Evolutionary conservation across 1,140 invertebrate genomes (phyloP).

Genomic region (Bombus pascuorum): DNA sequence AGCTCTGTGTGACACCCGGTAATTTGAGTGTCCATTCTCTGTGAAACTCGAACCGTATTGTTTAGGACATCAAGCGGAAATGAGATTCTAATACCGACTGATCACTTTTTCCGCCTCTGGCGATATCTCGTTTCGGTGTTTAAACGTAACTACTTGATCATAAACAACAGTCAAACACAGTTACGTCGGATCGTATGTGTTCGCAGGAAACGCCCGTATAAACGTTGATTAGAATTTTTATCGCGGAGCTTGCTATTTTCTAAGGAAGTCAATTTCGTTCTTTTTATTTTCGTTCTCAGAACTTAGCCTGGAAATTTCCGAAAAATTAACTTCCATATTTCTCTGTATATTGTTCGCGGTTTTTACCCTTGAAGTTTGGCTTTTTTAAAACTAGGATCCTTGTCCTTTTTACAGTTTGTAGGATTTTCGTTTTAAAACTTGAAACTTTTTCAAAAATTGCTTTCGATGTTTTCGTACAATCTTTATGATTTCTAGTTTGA

Average conservation of each 20-base stretch:
- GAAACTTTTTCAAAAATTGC: too few species aligned
- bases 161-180: too few species aligned
- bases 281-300: neutral
- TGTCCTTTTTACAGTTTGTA: too few species aligned
- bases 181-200: too few species aligned
- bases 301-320: neutral
- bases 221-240: neutral
- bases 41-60: slow-evolving; percentile 15
- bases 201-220: too few species aligned
- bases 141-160: too few species aligned
- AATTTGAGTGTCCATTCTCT: slow-evolving; percentile 31
- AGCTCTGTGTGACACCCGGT: neutral
- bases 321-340: neutral
- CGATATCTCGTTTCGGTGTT: neutral
- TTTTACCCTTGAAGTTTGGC: too few species aligned
- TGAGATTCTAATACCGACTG: slow-evolving; percentile 16
- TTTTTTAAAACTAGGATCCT: too few species aligned
- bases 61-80: neutral
- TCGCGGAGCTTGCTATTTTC: neutral
- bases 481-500: too few species aligned
- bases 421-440: too few species aligned
- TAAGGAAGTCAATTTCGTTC: neutral
- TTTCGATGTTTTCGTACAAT: too few species aligned
- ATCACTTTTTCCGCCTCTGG: neutral
- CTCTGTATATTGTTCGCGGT: too few species aligned